Evolutionary conservation across 2,113 vertebrate species (phyloP).

Genomic region (Alouatta palliata): DNA sequence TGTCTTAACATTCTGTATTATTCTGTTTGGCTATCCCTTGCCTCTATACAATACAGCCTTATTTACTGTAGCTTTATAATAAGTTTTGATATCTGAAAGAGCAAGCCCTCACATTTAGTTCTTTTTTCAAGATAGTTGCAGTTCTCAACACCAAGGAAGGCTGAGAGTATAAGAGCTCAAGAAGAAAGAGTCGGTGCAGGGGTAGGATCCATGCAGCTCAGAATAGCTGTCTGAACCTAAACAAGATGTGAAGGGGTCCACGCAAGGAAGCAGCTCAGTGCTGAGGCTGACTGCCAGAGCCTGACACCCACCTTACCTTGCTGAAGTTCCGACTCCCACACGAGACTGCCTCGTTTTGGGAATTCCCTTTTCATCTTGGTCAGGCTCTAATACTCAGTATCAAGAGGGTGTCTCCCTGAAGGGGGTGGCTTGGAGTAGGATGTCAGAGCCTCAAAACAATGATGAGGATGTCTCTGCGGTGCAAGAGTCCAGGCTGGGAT

Average conservation of each 20-base stretch:
- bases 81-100: background rate
- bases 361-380: background rate
- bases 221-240: background rate
- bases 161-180: background rate
- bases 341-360: background rate
- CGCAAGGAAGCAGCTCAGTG: background rate
- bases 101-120: background rate
- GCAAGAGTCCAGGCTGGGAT: background rate
- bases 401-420: background rate
- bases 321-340: background rate
- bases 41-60: background rate
- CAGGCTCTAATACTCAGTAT: background rate
- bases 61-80: background rate
- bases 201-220: background rate
- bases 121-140: background rate
- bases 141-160: background rate
- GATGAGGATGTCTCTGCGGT: background rate
- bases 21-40: background rate
- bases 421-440: background rate
- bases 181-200: background rate
- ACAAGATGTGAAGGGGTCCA: background rate
- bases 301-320: background rate
- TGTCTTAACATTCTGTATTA: background rate
- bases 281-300: background rate
- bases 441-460: background rate